Evolutionary conservation across 2,113 vertebrate species (phyloP).

Genomic region (Tachycineta bicolor): DNA sequence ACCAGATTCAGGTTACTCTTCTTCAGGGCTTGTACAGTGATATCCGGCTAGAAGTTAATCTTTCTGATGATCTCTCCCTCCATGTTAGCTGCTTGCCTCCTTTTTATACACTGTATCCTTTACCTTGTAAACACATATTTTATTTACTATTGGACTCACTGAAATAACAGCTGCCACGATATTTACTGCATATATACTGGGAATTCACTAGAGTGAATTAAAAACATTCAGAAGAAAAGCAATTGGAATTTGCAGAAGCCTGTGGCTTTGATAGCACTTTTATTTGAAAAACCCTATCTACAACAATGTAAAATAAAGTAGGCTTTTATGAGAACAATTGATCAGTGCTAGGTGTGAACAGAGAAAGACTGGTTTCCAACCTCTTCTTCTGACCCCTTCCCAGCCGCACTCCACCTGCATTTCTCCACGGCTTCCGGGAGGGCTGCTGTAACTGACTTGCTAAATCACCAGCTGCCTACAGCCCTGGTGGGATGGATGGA

Average conservation of each 20-base stretch:
- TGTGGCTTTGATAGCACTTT: background rate
- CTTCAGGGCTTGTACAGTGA: background rate
- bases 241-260: background rate
- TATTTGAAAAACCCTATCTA: background rate
- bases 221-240: background rate
- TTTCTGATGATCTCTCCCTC: background rate
- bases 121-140: background rate
- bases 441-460: background rate
- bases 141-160: background rate
- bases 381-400: background rate
- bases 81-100: background rate
- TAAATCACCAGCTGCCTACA: background rate
- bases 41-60: background rate
- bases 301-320: background rate
- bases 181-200: background rate
- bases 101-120: background rate
- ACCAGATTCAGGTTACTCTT: background rate
- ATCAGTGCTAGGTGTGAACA: background rate
- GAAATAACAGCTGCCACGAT: background rate
- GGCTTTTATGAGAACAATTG: background rate
- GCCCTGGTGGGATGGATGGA: background rate
- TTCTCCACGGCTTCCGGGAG: background rate
- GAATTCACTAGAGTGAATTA: background rate
- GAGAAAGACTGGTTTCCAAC: background rate
- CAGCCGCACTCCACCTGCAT: fast-evolving